phyloP scores from a whole-genome alignment of 2,797 vertebrate species.

The Gouania willdenowi region DNA sequence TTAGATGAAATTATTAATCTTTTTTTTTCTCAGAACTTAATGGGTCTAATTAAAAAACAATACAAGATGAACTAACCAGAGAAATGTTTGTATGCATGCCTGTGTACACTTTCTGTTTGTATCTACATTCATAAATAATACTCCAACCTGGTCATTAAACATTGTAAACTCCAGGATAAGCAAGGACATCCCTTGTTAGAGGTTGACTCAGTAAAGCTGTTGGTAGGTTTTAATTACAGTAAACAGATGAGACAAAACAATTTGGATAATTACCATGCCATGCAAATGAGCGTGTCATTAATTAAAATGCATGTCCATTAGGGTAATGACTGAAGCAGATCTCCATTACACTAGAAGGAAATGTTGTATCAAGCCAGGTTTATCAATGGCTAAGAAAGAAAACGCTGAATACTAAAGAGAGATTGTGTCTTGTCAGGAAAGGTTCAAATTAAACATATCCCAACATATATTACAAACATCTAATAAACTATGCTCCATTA shows the following conservation, averaged over 20 bases:
- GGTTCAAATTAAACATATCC: too few relatives aligned
- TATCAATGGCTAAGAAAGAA: slow-evolving; percentile 23
- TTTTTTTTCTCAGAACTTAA: too few relatives aligned
- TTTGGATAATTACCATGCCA: slow-evolving; percentile 72
- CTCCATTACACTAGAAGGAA: slow-evolving; percentile 58
- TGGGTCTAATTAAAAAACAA: background rate
- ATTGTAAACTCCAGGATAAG: slow-evolving; percentile 5
- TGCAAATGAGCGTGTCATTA: slow-evolving; percentile 75
- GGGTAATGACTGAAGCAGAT: slow-evolving; percentile 67
- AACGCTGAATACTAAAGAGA: slow-evolving; percentile 12
- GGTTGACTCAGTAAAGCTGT: slow-evolving; percentile 40
- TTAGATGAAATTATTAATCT: too few relatives aligned
- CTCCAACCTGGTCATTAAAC: slow-evolving; percentile 2
- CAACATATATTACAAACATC: too few relatives aligned
- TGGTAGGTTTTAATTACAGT: slow-evolving; percentile 60
- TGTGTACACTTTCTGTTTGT: too few relatives aligned
- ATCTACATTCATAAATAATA: too few relatives aligned
- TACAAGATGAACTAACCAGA: too few relatives aligned
- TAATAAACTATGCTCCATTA: too few relatives aligned
- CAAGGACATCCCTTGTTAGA: slow-evolving; percentile 37
- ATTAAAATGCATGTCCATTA: slow-evolving; percentile 76
- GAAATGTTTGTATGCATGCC: too few relatives aligned
- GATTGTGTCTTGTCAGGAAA: slow-evolving; percentile 7
- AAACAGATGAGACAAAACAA: slow-evolving; percentile 63
- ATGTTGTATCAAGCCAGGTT: slow-evolving; percentile 62